Conservation (phyloP, 2,888 invertebrate genomes). For the Alloscopus bannaensis region DNA sequence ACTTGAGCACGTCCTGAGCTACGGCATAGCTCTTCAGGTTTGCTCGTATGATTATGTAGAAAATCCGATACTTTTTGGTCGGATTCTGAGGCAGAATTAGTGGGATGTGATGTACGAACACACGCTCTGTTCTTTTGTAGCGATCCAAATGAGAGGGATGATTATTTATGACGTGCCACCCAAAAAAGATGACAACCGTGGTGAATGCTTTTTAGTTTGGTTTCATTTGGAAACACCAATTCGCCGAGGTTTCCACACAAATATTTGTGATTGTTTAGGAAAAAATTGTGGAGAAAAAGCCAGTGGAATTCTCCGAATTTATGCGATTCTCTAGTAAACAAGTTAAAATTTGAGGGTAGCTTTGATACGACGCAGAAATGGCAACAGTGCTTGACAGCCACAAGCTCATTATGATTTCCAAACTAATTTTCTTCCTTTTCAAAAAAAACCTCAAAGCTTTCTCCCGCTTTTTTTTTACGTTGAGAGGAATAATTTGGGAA, state of each 20-base stretch:
- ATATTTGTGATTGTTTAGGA: too few species aligned
- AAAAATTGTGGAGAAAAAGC: too few species aligned
- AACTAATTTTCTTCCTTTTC: background rate
- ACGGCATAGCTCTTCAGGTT: conserved; percentile 62
- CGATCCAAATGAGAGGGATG: too few species aligned
- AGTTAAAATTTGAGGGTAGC: background rate
- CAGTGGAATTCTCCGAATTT: too few species aligned
- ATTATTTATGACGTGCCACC: too few species aligned
- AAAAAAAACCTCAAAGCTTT: background rate
- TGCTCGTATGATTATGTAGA: background rate
- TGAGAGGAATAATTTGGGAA: background rate
- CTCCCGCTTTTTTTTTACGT: background rate
- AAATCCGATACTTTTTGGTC: background rate
- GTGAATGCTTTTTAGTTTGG: background rate
- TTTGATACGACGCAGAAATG: too few species aligned
- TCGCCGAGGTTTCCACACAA: too few species aligned
- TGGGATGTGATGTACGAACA: background rate
- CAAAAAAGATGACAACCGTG: background rate
- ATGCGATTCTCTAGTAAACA: background rate
- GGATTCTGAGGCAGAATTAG: background rate
- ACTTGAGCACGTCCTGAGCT: conserved; percentile 69
- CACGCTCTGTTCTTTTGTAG: background rate
- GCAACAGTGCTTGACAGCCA: too few species aligned
- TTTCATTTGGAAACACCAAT: background rate
- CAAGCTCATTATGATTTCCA: too few species aligned